Base-by-base conservation (phyloP, 53 echinoderm and acorn worm species). In the Luidia sarsii region DNA sequence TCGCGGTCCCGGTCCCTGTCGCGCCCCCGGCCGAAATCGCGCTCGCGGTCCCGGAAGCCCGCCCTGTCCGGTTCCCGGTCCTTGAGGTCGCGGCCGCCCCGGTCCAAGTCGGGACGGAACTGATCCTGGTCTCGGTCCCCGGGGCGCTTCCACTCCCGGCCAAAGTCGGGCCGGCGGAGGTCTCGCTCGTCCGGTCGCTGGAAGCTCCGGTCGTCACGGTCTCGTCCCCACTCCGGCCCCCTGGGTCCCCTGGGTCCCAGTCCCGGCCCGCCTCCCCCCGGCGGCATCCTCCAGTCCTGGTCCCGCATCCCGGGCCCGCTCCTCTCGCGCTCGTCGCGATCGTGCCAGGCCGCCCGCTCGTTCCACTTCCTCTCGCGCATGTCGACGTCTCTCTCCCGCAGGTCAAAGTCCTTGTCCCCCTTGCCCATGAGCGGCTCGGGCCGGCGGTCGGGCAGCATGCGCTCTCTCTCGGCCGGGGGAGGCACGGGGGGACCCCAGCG, bases 81-180 rank as follows among this genome's bases (percentile, higher is more conserved):
- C 43, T 32, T 87, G 71, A 49, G 34, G 19, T 48, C 53, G 35
- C 64, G 51, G 25, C 73, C 36, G 18, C 64, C 75, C 4, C 75
- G 50, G 35, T 65, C 85, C 61, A 53, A 27, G 15, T 87, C 91
- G 33, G 86, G 77, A 2, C 77, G 77, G 46, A 77, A 77, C 39
- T 80, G 83, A 28, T 92, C 92, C 52, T 75, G 65, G 52, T 94
- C 94, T 85, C 94, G 72, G 48, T 83, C 88, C 57, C 85, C 87
- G 22, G 82, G 83, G 21, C 86, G 86, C 16, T 84, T 55, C 49
- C 85, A 63, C 18, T 91, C 91, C 71, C 94, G 75, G 18, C 88
- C 88, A 64, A 77, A 82, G 28, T 86, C 82, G 19, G 74, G 66
- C 21, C 67, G 67, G 7, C 70, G 71, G 39, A 64, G 46, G 35